A percentile compares a stretch with the other conserved stretches of the same genome.
Conservation (phyloP, 2,888 invertebrate species). For the Stenurella melanura region DNA sequence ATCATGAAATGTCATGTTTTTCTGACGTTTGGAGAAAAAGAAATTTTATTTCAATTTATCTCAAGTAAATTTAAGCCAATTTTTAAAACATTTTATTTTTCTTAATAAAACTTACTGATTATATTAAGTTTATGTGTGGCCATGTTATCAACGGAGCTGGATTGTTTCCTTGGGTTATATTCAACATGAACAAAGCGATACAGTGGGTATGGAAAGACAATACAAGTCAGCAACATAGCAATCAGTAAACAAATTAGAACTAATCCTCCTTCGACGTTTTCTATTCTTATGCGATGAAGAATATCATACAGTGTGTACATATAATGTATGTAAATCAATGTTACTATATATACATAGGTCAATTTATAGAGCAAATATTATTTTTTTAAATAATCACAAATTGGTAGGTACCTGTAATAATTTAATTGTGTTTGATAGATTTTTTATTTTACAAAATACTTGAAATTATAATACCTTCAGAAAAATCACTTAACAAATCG, state of each 20-base stretch:
- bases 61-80: conserved; percentile 13
- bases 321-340: conserved; percentile 15
- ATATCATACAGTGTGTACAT: conserved; percentile 24
- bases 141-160: conserved; percentile 81
- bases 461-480: conserved; percentile 17
- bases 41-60: neutral
- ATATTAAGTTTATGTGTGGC: conserved; percentile 83
- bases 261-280: conserved; percentile 42
- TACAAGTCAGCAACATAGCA: conserved; percentile 42
- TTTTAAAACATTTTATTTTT: conserved; percentile 61
- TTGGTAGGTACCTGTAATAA: conserved; percentile 22
- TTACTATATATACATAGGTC: conserved; percentile 8
- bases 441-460: conserved; percentile 9
- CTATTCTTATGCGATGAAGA: conserved; percentile 8
- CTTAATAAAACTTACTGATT: conserved; percentile 79
- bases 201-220: conserved; percentile 69
- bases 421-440: conserved; percentile 9
- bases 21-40: too few relatives aligned
- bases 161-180: conserved; percentile 82
- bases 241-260: conserved; percentile 49
- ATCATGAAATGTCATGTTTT: too few relatives aligned
- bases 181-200: conserved; percentile 69
- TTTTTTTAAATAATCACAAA: conserved; percentile 9
- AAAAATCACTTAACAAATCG: neutral
- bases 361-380: conserved; percentile 12